These are phyloP conservation scores for Caenorhabditis remanei DNA, from an alignment of 1,140 invertebrate genomes.

Conservation along the genomic window DNA sequence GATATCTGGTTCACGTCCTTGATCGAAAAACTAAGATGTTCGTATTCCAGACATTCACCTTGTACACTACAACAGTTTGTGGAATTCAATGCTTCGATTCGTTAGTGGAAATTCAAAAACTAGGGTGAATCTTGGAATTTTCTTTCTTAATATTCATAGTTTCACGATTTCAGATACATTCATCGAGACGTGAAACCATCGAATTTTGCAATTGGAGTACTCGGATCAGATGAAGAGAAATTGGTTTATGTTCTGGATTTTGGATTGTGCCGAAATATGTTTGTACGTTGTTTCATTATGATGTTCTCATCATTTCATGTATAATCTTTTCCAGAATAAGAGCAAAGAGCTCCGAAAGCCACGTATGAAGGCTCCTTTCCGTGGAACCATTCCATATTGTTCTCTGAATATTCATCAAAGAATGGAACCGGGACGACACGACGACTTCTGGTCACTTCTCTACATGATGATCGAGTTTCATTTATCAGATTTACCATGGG, in stretches of 20 bases:
- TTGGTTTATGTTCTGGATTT: conserved; percentile 61
- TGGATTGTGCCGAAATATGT: conserved; percentile 45
- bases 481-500: conserved; percentile 50
- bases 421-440: conserved; percentile 82
- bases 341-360: conserved; percentile 38
- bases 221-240: conserved; percentile 17
- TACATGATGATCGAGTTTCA: conserved; percentile 59
- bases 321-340: neutral
- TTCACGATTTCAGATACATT: conserved; percentile 39
- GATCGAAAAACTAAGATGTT: neutral
- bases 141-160: neutral
- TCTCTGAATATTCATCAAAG: conserved; percentile 99
- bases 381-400: conserved; percentile 97
- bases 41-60: neutral
- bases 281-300: neutral
- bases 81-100: conserved; percentile 35
- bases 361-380: conserved; percentile 70
- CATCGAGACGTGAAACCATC: conserved; percentile 64
- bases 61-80: neutral
- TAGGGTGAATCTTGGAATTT: neutral
- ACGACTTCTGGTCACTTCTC: conserved; percentile 85
- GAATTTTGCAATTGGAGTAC: conserved; percentile 61
- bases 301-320: no score
- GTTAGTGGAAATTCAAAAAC: conserved; percentile 30
- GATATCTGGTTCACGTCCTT: neutral